Conservation (phyloP, 2,113 vertebrate genomes). For the Acrocephalus kingi region DNA sequence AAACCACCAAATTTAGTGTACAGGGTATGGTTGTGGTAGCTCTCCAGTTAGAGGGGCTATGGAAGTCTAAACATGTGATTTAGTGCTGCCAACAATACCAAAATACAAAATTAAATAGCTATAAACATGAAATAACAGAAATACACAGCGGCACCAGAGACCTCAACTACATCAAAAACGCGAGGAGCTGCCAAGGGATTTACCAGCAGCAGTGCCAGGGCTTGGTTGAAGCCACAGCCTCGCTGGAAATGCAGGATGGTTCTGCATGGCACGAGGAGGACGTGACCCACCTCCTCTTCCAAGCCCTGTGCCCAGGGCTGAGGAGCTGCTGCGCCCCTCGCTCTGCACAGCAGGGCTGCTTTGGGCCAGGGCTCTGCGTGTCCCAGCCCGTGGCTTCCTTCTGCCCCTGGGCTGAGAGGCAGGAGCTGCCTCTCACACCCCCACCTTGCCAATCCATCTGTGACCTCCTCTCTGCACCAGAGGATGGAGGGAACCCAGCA, state of each 20-base stretch:
- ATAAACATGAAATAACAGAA: not conserved
- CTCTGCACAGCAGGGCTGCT: not conserved
- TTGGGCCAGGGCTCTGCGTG: rapidly evolving
- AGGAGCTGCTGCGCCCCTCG: rapidly evolving
- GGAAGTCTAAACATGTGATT: not conserved
- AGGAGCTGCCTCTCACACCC: not conserved
- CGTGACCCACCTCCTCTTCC: rapidly evolving
- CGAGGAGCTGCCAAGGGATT: not conserved
- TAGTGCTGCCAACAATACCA: not conserved
- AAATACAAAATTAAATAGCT: not conserved
- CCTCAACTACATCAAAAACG: not conserved
- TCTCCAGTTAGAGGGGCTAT: not conserved
- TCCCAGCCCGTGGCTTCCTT: rapidly evolving
- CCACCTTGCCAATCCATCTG: not conserved
- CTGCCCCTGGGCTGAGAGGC: not conserved
- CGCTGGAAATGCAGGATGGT: rapidly evolving
- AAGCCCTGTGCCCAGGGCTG: not conserved
- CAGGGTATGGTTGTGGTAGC: too few species aligned
- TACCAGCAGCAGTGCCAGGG: not conserved
- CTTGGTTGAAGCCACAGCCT: not conserved
- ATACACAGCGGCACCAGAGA: not conserved
- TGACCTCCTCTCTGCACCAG: not conserved
- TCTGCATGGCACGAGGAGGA: rapidly evolving
- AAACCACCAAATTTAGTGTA: not conserved
- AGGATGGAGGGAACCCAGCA: not conserved